Percentiles rank a stretch among this genome's conserved stretches.
Conservation (phyloP, 2,888 invertebrate genomes). For the Phengaris alcon region DNA sequence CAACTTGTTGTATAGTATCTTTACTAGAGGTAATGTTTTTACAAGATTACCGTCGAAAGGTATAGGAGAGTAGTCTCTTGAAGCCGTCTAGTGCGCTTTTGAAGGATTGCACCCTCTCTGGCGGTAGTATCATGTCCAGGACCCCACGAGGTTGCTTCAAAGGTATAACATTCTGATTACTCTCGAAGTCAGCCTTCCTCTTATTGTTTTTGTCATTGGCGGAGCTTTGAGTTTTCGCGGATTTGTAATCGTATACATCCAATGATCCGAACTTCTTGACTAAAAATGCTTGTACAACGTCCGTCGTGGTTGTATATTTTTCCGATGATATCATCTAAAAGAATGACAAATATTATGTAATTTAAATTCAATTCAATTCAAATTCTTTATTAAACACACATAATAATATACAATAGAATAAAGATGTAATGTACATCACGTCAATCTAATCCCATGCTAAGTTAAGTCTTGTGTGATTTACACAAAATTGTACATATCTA, state of each 20-base stretch:
- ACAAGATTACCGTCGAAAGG: constrained; percentile 44
- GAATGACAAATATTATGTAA: too few species aligned
- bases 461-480: too few species aligned
- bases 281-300: not conserved
- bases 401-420: too few species aligned
- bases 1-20: too few species aligned
- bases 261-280: not conserved
- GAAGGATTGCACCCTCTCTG: constrained; percentile 53
- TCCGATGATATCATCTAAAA: not conserved
- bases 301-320: not conserved
- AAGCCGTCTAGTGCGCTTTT: constrained; percentile 57
- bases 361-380: too few species aligned
- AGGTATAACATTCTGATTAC: not conserved
- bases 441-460: too few species aligned
- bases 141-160: constrained; percentile 49
- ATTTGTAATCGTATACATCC: not conserved
- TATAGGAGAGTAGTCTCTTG: constrained; percentile 53
- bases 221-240: not conserved
- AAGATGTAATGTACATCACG: too few species aligned
- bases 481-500: too few species aligned
- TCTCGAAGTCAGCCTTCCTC: not conserved
- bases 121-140: constrained; percentile 58
- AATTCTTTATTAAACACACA: too few species aligned
- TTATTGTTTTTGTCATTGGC: not conserved
- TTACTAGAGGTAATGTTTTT: not conserved